phyloP scores from a whole-genome alignment of 2,797 vertebrate genomes.

The Epinephelus awoara region DNA sequence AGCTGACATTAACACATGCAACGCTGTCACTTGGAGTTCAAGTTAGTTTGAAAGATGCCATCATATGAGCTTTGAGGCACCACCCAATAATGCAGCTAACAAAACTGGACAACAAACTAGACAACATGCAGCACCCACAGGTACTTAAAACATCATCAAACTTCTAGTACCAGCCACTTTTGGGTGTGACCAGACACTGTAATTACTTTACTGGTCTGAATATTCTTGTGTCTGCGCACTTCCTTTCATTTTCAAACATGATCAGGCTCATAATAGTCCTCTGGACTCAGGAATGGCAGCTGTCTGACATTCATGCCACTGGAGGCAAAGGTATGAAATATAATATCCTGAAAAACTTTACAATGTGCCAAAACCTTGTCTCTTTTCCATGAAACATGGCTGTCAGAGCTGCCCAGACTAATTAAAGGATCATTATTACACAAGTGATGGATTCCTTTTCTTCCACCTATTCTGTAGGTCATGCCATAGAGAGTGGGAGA shows the following conservation, averaged over 20 bases:
- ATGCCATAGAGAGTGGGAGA: constrained; percentile 15
- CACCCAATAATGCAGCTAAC: too few species aligned
- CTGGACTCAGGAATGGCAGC: constrained; percentile 37
- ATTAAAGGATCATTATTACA: constrained; percentile 46
- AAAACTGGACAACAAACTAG: too few species aligned
- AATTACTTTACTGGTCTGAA: constrained; percentile 8
- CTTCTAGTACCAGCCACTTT: background rate
- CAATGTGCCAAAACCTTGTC: constrained; percentile 23
- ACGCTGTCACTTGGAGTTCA: background rate
- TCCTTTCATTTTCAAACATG: constrained; percentile 9
- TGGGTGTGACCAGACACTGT: background rate
- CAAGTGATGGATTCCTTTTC: constrained; percentile 52
- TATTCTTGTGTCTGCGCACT: background rate
- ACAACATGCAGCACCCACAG: background rate
- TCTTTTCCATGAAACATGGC: constrained; percentile 31
- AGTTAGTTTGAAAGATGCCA: background rate
- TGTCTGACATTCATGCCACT: constrained; percentile 22
- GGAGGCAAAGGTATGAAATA: constrained; percentile 44
- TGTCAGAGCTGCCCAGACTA: constrained; percentile 35
- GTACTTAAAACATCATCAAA: background rate
- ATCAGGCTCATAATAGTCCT: constrained; percentile 19
- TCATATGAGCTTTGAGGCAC: background rate
- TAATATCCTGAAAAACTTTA: constrained; percentile 10
- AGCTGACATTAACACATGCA: background rate
- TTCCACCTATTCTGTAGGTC: constrained; percentile 31